Base-by-base conservation (phyloP, 2,113 vertebrate species). In the Phrynosoma blainvillii region DNA sequence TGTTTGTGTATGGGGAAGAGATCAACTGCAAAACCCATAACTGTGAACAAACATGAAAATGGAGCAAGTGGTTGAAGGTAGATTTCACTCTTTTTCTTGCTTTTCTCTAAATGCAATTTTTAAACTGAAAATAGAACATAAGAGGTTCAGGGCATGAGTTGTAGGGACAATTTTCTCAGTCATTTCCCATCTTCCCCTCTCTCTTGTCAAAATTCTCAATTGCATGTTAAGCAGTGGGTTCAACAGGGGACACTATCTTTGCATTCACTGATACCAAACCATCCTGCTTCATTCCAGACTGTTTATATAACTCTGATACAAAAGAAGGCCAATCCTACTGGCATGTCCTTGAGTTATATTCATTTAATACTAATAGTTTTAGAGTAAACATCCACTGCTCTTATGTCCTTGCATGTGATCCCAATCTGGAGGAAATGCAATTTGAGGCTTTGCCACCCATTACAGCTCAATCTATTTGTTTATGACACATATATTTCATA, bases 221-320 rank as follows among this genome's bases (percentile, higher is more conserved):
- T 92, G 93, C 85, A 94, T 96, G 92, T 90, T 95, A 95, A 96
- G 89, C 84, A 90, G 32, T 40, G 71, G 59, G 88, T 93, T 96
- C 94, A 96, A 89, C 85, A 86, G 89, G 85, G 88, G 89, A 95
- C 89, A 85, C 27, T 83, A 85, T 59, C 79, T 93, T 89, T 80
- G 59, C 66, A 91, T 88, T 93, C 68, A 87, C 66, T 93, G 91
- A 95, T 52, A 88, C 71, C 89, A 88, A 93, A 81, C 27, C 5
- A 36, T 93, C 86, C 59, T 94, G 94, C 90, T 89, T 88, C 59
- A 87, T 92, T 95, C 89, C 79, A 87, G 90, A 77, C 94, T 36
- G 87, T 59, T 95, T 94, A 91, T 90, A 73, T 78, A 93, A 94
- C 86, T 82, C 52, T 81, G 27, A 52, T 86, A 89, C 76, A 0